phyloP scores from a whole-genome alignment of 2,797 vertebrate species.

The Coilia nasus region DNA sequence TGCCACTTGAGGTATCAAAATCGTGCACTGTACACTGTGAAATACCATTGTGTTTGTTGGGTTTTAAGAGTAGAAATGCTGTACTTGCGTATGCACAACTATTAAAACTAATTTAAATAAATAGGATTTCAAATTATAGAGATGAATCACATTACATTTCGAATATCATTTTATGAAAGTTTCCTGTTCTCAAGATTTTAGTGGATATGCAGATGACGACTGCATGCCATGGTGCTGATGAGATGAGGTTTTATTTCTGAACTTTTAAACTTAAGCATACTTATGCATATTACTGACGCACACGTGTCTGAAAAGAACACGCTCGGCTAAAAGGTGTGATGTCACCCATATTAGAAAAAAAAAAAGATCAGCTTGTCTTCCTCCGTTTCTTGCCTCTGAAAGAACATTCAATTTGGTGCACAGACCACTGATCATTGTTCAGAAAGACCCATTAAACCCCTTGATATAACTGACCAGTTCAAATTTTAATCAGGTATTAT shows the following conservation, averaged over 20 bases:
- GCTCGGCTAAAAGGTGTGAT: conserved; percentile 8
- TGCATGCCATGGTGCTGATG: not conserved
- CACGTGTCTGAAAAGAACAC: not conserved
- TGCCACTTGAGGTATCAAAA: no score
- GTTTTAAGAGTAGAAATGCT: no score
- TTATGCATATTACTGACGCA: not conserved
- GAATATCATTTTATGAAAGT: no score
- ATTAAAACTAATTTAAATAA: no score
- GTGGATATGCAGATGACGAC: no score
- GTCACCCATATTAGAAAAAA: not conserved
- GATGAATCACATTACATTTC: no score
- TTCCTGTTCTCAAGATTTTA: no score
- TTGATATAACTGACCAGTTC: conserved; percentile 5
- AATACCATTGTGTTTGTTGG: no score
- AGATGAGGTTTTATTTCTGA: not conserved
- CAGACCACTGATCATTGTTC: not conserved
- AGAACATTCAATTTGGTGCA: not conserved
- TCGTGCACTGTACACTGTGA: no score
- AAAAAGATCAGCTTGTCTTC: not conserved
- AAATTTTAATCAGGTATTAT: not conserved
- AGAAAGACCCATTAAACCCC: not conserved
- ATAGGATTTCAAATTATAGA: no score
- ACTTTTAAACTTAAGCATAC: not conserved
- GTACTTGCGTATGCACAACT: no score
- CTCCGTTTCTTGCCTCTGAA: not conserved